phyloP scores from a whole-genome alignment of 2,888 invertebrate species.

The Acrocyrtus sp. region DNA sequence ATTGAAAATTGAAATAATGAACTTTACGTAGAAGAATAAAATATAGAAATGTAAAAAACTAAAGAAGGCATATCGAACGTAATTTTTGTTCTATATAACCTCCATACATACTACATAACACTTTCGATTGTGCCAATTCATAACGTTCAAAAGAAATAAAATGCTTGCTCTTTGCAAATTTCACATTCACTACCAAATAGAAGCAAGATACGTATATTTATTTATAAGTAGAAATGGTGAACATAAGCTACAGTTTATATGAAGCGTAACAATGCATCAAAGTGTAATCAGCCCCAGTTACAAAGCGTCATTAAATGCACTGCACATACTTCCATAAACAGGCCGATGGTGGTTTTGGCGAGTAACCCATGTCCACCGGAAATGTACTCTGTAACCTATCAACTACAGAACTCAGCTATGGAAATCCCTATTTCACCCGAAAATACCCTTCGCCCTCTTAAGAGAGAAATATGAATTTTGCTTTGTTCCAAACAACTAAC shows the following conservation, averaged over 20 bases:
- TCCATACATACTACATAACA: neutral
- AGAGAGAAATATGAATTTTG: constrained; percentile 18
- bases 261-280: constrained; percentile 1
- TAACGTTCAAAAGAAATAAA: no score
- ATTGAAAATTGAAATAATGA: neutral
- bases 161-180: no score
- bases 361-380: neutral
- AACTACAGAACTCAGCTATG: constrained; percentile 38
- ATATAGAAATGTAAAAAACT: constrained; percentile 41
- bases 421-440: constrained; percentile 23
- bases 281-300: constrained; percentile 20
- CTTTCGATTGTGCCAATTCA: neutral
- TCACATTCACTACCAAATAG: neutral
- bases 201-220: neutral
- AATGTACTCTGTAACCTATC: constrained; percentile 5
- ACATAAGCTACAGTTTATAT: constrained; percentile 2
- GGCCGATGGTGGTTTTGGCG: neutral
- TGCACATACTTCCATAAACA: constrained; percentile 3
- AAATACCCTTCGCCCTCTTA: constrained; percentile 2
- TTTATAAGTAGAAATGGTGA: neutral
- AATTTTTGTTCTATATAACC: neutral
- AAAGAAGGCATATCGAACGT: neutral
- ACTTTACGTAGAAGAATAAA: neutral
- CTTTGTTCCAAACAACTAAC: constrained; percentile 28
- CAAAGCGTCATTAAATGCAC: constrained; percentile 24